phyloP scores from a whole-genome alignment of 1,140 invertebrate species.

The Drosophila willistoni region DNA sequence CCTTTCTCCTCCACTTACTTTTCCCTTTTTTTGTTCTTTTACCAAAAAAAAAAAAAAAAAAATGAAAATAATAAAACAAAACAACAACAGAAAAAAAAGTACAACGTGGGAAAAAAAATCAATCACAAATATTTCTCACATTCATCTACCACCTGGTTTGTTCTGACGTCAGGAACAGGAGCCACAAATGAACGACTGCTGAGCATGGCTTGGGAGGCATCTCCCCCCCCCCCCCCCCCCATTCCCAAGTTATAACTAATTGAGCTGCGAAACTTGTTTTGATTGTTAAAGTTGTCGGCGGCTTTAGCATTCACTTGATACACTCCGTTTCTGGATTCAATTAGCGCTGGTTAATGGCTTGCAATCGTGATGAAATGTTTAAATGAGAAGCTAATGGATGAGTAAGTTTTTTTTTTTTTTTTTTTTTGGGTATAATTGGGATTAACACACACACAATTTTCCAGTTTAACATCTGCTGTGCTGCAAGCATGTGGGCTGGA shows the following conservation, averaged over 20 bases:
- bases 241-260: conserved; percentile 25
- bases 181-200: neutral
- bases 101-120: conserved; percentile 44
- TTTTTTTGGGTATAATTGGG: neutral
- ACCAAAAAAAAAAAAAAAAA: too few relatives aligned
- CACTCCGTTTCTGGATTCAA: conserved; percentile 32
- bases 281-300: conserved; percentile 33
- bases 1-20: neutral
- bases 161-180: conserved; percentile 45
- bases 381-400: conserved; percentile 21
- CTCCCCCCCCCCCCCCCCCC: neutral
- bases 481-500: neutral
- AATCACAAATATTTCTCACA: conserved; percentile 47
- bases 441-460: neutral
- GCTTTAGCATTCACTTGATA: conserved; percentile 10
- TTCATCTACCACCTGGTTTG: conserved; percentile 8
- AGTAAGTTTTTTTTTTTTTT: neutral
- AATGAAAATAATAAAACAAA: too few relatives aligned
- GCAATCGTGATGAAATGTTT: conserved; percentile 27
- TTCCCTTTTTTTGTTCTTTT: too few relatives aligned
- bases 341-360: conserved; percentile 43
- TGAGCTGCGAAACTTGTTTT: conserved; percentile 39
- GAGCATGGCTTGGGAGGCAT: neutral
- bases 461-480: neutral
- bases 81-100: conserved; percentile 15